Percentiles rank a stretch among this genome's conserved stretches.
These are phyloP conservation scores for Saccostrea echinata DNA, from an alignment of 1,140 invertebrate genomes.

Conservation along the genomic window DNA sequence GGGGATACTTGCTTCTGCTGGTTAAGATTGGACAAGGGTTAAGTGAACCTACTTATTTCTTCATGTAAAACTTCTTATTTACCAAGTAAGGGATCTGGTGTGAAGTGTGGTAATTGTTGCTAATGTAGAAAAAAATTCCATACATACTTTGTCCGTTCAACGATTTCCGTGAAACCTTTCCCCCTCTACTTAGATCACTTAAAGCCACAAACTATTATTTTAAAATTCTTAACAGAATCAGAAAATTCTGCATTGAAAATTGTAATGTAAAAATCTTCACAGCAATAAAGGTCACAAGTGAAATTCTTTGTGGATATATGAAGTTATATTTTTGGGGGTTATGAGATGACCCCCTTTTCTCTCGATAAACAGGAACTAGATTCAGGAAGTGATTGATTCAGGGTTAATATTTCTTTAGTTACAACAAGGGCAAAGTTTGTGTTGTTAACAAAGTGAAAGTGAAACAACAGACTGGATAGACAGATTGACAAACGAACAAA, in stretches of 20 bases:
- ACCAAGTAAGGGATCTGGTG: not conserved
- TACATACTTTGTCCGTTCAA: not conserved
- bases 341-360: slow-evolving; percentile 4
- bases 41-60: too few relatives aligned
- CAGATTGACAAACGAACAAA: not conserved
- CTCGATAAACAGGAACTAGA: not conserved
- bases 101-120: not conserved
- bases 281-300: not conserved
- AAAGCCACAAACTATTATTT: not conserved
- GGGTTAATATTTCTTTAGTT: not conserved
- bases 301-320: too few relatives aligned
- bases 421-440: not conserved
- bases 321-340: not conserved
- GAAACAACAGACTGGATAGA: not conserved
- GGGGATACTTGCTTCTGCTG: too few relatives aligned
- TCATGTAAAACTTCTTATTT: too few relatives aligned
- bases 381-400: not conserved
- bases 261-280: not conserved
- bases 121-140: not conserved
- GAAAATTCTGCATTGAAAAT: not conserved
- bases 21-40: too few relatives aligned
- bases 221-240: not conserved
- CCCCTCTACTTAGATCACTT: not conserved
- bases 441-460: not conserved
- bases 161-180: not conserved